Conservation (phyloP, 2,888 invertebrate genomes). For the Yponomeuta cagnagella region DNA sequence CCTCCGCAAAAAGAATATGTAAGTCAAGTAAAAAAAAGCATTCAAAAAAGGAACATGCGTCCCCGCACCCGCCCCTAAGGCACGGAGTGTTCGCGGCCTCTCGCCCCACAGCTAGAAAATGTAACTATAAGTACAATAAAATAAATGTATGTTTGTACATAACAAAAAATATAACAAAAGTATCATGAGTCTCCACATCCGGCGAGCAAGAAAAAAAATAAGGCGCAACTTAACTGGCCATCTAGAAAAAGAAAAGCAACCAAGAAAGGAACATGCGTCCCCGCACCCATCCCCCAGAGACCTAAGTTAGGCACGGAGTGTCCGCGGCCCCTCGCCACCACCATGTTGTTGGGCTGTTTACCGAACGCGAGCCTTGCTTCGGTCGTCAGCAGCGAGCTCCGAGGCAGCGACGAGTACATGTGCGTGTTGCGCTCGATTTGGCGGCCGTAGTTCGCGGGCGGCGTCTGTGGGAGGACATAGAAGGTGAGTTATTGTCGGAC, state of each 20-base stretch:
- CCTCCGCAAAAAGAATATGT: too few relatives aligned
- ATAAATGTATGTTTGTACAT: too few relatives aligned
- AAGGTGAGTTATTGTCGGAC: too few relatives aligned
- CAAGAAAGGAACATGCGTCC: not conserved
- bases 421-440: conserved; percentile 81
- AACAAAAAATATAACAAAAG: too few relatives aligned
- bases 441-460: conserved; percentile 83
- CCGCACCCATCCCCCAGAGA: conserved; percentile 49
- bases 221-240: not conserved
- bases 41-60: too few relatives aligned
- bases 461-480: conserved; percentile 73
- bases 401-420: conserved; percentile 85
- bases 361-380: conserved; percentile 84
- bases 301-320: conserved; percentile 95
- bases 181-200: too few relatives aligned
- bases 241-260: not conserved
- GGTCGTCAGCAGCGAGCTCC: conserved; percentile 76
- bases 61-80: too few relatives aligned
- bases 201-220: too few relatives aligned
- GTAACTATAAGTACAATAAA: too few relatives aligned
- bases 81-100: conserved; percentile 31
- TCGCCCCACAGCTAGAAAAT: conserved; percentile 20
- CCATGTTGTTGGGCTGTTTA: conserved; percentile 69
- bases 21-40: not conserved
- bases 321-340: conserved; percentile 78